These are phyloP conservation scores for Onychorhynchus coronatus DNA, from an alignment of 2,113 vertebrate species.

Conservation along the genomic window DNA sequence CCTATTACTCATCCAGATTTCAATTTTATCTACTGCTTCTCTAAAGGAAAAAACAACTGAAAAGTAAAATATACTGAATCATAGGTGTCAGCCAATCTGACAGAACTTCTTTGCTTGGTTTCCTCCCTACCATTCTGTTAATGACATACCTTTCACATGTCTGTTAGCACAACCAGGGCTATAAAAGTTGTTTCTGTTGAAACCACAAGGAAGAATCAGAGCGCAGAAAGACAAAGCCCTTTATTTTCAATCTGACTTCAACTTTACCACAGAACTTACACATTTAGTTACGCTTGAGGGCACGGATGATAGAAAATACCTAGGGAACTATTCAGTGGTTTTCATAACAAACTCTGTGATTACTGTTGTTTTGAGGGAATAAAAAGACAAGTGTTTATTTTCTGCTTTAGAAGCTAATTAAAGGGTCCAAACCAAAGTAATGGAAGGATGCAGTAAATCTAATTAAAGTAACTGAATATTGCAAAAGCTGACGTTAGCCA, in stretches of 20 bases:
- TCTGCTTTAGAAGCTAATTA: neutral
- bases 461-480: neutral
- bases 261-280: neutral
- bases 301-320: neutral
- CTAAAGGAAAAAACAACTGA: neutral
- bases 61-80: neutral
- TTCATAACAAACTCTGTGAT: neutral
- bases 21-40: neutral
- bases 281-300: neutral
- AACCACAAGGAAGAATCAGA: neutral
- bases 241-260: neutral
- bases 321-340: neutral
- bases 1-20: neutral
- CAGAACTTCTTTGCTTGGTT: neutral
- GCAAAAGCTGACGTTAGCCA: neutral
- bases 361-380: neutral
- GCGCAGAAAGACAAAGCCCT: neutral
- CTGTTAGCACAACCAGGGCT: neutral
- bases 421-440: neutral
- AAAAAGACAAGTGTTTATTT: neutral
- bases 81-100: neutral
- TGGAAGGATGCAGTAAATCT: neutral
- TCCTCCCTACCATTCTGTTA: neutral
- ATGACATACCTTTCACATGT: neutral
- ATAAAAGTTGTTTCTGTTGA: neutral